Evolutionary conservation across 2,888 invertebrate genomes (phyloP).

Genomic region (Platypus cylindrus): DNA sequence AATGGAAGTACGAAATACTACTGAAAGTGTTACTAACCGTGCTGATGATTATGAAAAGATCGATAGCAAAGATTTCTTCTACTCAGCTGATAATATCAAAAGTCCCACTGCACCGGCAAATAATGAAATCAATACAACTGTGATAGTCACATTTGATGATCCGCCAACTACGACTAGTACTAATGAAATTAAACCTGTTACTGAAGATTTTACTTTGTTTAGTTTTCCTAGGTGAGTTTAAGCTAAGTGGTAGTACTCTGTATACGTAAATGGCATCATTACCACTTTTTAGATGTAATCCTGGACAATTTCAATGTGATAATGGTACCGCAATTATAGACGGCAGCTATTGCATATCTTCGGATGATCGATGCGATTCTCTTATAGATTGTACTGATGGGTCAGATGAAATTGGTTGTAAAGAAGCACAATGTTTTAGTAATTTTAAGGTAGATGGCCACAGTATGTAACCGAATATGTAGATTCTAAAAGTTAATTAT

Average conservation of each 20-base stretch:
- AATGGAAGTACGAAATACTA: slow-evolving; percentile 2
- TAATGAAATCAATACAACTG: slow-evolving; percentile 1
- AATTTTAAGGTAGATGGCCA: slow-evolving; percentile 46
- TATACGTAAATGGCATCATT: not conserved
- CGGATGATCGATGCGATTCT: slow-evolving; percentile 42
- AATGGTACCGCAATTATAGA: slow-evolving; percentile 45
- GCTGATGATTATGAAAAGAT: slow-evolving; percentile 17
- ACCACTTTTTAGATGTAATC: slow-evolving; percentile 34
- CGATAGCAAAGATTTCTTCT: slow-evolving; percentile 16
- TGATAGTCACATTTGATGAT: slow-evolving; percentile 1
- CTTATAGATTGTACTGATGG: slow-evolving; percentile 48
- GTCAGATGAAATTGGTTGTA: slow-evolving; percentile 47
- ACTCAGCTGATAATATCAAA: slow-evolving; percentile 14
- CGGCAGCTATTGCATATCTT: slow-evolving; percentile 43
- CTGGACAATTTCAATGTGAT: slow-evolving; percentile 45
- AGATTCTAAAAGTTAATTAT: slow-evolving; percentile 2
- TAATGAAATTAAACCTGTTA: slow-evolving; percentile 26
- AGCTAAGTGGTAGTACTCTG: no score
- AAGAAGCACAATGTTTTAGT: slow-evolving; percentile 42
- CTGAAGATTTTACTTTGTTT: slow-evolving; percentile 27
- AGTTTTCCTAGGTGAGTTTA: slow-evolving; percentile 30
- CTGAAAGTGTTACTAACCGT: slow-evolving; percentile 10
- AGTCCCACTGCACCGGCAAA: not conserved
- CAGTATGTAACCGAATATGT: no score
- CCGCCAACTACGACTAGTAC: slow-evolving; percentile 7